Evolutionary conservation across 2,888 invertebrate genomes (phyloP), one percentile per base, ranked within the genome.

Genomic region (Ichneumoninae sp.): DNA sequence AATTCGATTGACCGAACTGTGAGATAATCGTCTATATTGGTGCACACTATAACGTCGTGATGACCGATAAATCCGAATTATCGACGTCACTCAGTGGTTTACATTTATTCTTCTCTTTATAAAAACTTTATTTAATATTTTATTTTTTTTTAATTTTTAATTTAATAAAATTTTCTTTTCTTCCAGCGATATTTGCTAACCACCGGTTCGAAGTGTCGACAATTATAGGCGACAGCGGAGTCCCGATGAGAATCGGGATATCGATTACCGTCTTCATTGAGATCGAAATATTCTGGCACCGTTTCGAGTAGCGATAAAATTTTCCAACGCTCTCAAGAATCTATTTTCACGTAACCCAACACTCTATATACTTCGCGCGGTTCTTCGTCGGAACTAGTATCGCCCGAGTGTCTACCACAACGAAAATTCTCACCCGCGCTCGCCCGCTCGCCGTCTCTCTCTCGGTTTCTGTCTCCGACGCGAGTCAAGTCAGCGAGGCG

Each of bases 281-380:
- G 71, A 22, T 36, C 57, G 70, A 68, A 75, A 65, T 78, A 26
- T 50, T 79, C 26, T 22, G 78, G n/a, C 74, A 74, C 84, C 84
- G 84, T 85, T 85, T 85, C 84, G 81, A 75, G 84, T 79, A 82
- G 81, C 84, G 84, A 80, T 78, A 65, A 50, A 69, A 73, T 65
- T 52, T 60, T 60, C 74, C 57, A 68, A 78, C 81, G 73, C 78
- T 81, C 52, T 30, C 77, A 26, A 26, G 79, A 88, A 87, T 88
- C 86, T 73, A 86, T 87, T 88, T 87, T 88, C 88, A 88, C 78
- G 83, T 88, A 88, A 88, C 81, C 83, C 83, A 82, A 85, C 78
- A 85, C 84, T 74, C 74, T 63, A 47, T 63, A 63, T 30, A 73
- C 60, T 60, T 60, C 26, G 60, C 60, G 60, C 3, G 54, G 7